A percentile compares a stretch with the other conserved stretches of the same genome.
Evolutionary conservation across 2,113 vertebrate genomes (phyloP).

Genomic region (Cheilinus undulatus): DNA sequence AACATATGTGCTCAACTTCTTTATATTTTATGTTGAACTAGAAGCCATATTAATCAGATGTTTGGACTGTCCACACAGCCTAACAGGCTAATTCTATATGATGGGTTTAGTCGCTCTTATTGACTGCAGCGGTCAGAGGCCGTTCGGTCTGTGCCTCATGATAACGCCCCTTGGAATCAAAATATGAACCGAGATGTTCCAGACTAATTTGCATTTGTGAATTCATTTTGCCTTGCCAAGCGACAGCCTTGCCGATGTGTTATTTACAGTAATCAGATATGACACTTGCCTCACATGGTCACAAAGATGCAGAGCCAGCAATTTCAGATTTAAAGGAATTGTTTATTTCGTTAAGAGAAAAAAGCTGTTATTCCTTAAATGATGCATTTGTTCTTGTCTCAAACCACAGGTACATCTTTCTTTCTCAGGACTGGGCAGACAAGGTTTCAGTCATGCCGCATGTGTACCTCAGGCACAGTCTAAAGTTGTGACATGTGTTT

Average conservation of each 20-base stretch:
- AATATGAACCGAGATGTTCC: background rate
- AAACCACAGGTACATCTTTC: background rate
- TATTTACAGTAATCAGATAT: background rate
- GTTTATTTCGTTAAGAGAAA: background rate
- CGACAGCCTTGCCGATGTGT: background rate
- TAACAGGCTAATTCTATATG: background rate
- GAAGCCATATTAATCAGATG: too few relatives aligned
- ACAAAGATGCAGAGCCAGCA: background rate
- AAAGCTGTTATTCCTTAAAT: background rate
- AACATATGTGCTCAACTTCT: too few relatives aligned
- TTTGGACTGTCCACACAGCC: background rate
- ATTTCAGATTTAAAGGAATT: too few relatives aligned
- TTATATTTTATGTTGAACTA: background rate
- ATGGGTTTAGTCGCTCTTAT: background rate
- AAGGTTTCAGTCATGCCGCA: background rate
- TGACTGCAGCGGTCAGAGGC: background rate
- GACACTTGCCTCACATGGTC: background rate
- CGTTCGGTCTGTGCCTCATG: background rate
- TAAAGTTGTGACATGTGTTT: constrained; percentile 61
- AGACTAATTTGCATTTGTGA: background rate
- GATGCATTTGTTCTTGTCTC: background rate
- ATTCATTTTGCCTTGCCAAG: background rate
- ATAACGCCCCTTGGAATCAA: background rate
- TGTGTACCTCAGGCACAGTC: constrained; percentile 35
- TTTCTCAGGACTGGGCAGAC: background rate